Evolutionary conservation across 2,113 vertebrate genomes (phyloP).

Genomic region (Zosterops borbonicus): DNA sequence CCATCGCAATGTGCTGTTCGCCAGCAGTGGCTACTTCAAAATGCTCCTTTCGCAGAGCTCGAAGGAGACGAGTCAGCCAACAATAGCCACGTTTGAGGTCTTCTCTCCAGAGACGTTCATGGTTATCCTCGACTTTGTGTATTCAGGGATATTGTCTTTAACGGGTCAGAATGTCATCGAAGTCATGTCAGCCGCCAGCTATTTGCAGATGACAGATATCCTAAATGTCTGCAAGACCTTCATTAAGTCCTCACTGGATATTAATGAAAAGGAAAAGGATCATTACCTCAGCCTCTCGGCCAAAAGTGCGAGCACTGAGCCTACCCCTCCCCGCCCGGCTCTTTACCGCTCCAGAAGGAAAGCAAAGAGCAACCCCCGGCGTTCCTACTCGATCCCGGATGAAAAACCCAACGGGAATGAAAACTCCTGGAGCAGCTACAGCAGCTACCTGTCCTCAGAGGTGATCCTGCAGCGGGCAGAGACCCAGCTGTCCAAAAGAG

Average conservation of each 20-base stretch:
- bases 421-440: conserved; percentile 66
- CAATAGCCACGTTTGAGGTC: conserved; percentile 89
- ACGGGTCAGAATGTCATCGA: conserved; percentile 93
- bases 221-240: conserved; percentile 95
- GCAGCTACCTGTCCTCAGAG: conserved; percentile 51
- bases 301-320: conserved; percentile 69
- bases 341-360: conserved; percentile 69
- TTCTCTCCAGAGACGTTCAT: conserved; percentile 92
- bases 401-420: conserved; percentile 53
- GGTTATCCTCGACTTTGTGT: conserved; percentile 95
- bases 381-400: conserved; percentile 24
- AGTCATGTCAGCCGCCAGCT: conserved; percentile 97
- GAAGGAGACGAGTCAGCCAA: conserved; percentile 75
- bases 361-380: conserved; percentile 68
- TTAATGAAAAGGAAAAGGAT: conserved; percentile 84
- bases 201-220: conserved; percentile 97
- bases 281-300: conserved; percentile 85
- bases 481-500: conserved; percentile 25
- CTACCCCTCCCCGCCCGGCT: conserved; percentile 48
- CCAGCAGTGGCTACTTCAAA: conserved; percentile 91
- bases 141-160: conserved; percentile 89
- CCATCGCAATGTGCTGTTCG: conserved; percentile 90
- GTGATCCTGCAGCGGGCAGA: conserved; percentile 43
- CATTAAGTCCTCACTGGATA: conserved; percentile 94
- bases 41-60: conserved; percentile 88